Evolutionary conservation across 2,797 vertebrate species (phyloP), one percentile per base, ranked within the genome.

Genomic region (Phataginus tetradactyla): DNA sequence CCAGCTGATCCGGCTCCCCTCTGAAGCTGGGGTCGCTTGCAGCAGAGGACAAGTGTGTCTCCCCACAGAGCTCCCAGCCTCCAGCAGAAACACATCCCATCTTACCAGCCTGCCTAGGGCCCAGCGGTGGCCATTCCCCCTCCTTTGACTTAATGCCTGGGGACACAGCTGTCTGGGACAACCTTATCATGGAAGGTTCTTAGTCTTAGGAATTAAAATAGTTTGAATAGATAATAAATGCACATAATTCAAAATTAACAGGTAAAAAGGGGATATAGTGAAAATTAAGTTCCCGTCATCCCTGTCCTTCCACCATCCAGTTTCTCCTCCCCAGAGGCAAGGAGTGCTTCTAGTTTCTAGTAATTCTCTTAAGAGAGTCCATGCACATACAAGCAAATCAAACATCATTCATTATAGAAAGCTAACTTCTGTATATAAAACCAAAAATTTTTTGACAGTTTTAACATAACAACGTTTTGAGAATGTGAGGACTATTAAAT

Each of bases 81-180:
- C 69, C 34, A 55, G 13, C 17, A 1, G 63, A 61, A 49, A 57
- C 12, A 3, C 3, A 10, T 18, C 63, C 72, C 25, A 32, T 71
- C 15, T 32, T n/a, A 6, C 42, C n/a, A 25, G 12, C 25, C 59
- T 7, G 42, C 32, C 37, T 21, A 2, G 72, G 15, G 32, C 57
- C 4, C 1, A 14, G 5, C 23, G 42, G 34, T 2, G 0, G 42
- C 6, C 23, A 3, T 17, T 61, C 6, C 8, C 10, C 5, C 17
- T 72, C 23, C 81, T 57, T 61, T 71, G 34, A 42, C 14, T 32
- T 57, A 74, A 85, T 15, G 5, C 34, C n/a, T 27, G 9, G n/a
- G 78, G 71, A 63, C 66, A 75, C 18, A 32, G 81, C 63, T 66
- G 34, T 71, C 68, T n/a, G 32, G 51, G n/a, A 59, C 39, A 71